Evolutionary conservation across 2,113 vertebrate species (phyloP).

Genomic region (Lepus americanus): DNA sequence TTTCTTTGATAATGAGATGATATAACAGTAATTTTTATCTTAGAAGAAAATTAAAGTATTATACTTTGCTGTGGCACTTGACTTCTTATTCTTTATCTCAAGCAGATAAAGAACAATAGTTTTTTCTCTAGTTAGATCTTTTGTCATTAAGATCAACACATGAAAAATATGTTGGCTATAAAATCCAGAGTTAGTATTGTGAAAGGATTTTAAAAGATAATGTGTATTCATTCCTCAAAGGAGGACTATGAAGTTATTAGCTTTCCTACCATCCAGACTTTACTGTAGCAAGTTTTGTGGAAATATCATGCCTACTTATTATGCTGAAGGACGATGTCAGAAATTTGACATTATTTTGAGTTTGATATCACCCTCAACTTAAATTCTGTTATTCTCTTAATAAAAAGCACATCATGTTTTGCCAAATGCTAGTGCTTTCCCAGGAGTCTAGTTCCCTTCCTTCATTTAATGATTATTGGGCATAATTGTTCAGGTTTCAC

Average conservation of each 20-base stretch:
- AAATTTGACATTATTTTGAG: conserved; percentile 44
- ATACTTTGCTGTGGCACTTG: neutral
- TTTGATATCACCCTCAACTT: neutral
- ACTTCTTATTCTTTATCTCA: neutral
- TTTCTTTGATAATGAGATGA: neutral
- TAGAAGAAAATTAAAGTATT: neutral
- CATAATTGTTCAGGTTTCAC: conserved; percentile 79
- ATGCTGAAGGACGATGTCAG: neutral
- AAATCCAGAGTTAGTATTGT: neutral
- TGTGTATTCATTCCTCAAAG: neutral
- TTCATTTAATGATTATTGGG: conserved; percentile 79
- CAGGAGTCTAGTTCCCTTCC: conserved; percentile 70
- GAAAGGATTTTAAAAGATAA: conserved; percentile 27
- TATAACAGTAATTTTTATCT: neutral
- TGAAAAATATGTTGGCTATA: neutral
- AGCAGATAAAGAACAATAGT: neutral
- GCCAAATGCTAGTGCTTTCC: conserved; percentile 61
- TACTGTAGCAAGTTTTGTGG: neutral
- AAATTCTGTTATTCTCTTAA: conserved; percentile 53
- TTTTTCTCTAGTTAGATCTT: neutral
- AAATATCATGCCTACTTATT: neutral
- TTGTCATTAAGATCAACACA: neutral
- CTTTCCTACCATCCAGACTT: neutral
- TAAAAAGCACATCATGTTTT: conserved; percentile 67
- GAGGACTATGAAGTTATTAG: neutral